Percentiles rank a stretch among this genome's conserved stretches.
These are phyloP conservation scores for Cybosia mesomella DNA, from an alignment of 2,888 invertebrate species.

Conservation along the genomic window DNA sequence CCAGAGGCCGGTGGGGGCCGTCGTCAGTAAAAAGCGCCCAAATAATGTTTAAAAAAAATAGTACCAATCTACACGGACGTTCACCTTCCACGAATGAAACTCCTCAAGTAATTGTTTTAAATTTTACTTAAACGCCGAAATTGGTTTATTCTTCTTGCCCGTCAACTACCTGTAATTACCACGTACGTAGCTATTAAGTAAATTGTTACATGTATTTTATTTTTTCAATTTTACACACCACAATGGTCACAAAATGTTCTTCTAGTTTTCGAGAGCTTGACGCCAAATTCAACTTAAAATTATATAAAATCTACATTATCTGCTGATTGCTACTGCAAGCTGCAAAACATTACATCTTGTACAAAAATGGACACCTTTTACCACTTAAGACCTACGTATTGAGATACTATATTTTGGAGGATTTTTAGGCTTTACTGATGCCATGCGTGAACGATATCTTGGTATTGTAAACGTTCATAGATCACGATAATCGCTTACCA, in stretches of 20 bases:
- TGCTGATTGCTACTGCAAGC: neutral
- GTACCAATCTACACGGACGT: constrained; percentile 57
- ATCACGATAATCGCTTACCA: too few species aligned
- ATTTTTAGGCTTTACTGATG: too few species aligned
- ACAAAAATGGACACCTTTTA: too few species aligned
- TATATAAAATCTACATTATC: neutral
- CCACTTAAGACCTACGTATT: too few species aligned
- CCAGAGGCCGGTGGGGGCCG: constrained; percentile 43
- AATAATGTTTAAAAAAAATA: constrained; percentile 64
- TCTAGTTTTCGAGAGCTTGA: neutral
- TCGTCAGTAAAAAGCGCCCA: constrained; percentile 58
- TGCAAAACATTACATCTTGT: neutral
- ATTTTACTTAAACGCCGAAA: constrained; percentile 38
- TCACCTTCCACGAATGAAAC: constrained; percentile 55
- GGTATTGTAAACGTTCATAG: too few species aligned
- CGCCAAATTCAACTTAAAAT: too few species aligned
- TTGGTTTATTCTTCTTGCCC: constrained; percentile 24
- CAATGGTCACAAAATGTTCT: neutral
- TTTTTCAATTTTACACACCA: neutral
- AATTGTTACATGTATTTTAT: neutral
- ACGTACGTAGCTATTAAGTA: neutral
- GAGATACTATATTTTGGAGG: neutral
- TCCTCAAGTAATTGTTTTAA: constrained; percentile 45
- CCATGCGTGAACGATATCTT: too few species aligned
- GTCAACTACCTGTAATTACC: neutral